Base-by-base conservation (phyloP, 2,113 vertebrate genomes). In the Chamaea fasciata region DNA sequence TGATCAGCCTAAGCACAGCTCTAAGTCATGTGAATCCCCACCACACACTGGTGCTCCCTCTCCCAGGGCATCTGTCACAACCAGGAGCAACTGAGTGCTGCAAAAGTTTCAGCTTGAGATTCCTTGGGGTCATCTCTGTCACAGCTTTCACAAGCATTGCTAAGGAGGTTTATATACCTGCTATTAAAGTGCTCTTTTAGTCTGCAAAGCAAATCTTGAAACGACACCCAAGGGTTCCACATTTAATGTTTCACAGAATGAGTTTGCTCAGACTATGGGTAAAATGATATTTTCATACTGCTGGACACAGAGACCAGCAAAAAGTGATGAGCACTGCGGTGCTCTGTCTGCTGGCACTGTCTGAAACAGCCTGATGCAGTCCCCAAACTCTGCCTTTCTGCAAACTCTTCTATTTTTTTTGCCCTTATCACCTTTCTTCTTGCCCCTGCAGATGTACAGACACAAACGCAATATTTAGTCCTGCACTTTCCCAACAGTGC, bases 401-500 rank as follows among this genome's bases (percentile, higher is more conserved):
- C 22, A 30, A 10, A 37, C 18, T 56, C 3, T 15, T n/a, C 14
- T 74, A 2, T 20, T 55, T 81, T 39, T 46, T 85, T 47, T 3
- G 33, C 35, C 33, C 73, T 80, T 80, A 23, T 18, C 59, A 44
- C 23, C 20, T 91, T 80, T 42, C 44, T 49, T 11, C 7, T 46
- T 65, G 18, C 30, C 21, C 27, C 13, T 4, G 3, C 7, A 67
- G 60, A 59, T n/a, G 16, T 14, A 42, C 3, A 87, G 84, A 30
- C 74, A 74, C 9, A 56, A 81, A 50, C 1, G 1, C 20, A 41
- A 16, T 18, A 55, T 74, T 87, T 62, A 50, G 11, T 65, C 16
- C 56, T 39, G 9, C 13, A 24, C 6, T 74, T 75, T 62, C 73
- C 67, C 1, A 2, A 56, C 26, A 52, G 13, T 0, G 0, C 6